phyloP scores from a whole-genome alignment of 2,797 vertebrate genomes.

The Bradypus variegatus region DNA sequence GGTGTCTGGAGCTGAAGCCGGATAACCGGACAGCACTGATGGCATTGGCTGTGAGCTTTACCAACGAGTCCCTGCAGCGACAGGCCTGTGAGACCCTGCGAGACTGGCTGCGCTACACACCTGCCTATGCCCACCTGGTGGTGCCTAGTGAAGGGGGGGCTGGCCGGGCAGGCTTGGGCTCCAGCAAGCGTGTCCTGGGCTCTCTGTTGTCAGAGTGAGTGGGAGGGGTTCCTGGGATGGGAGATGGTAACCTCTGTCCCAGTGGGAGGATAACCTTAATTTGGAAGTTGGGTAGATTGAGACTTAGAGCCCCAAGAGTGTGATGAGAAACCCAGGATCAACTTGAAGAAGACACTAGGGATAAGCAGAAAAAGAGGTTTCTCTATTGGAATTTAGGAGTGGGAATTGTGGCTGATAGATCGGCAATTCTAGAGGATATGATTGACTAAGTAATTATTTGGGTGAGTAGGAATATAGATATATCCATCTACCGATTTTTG shows the following conservation, averaged over 20 bases:
- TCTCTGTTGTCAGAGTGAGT: constrained; percentile 95
- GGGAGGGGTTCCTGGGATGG: background rate
- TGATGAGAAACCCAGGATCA: background rate
- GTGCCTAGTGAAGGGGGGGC: constrained; percentile 64
- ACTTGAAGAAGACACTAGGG: background rate
- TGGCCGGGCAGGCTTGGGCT: constrained; percentile 66
- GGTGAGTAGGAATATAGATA: background rate
- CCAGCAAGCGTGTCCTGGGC: constrained; percentile 81
- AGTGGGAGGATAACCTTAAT: background rate
- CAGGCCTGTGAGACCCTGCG: constrained; percentile 95
- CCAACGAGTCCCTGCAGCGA: constrained; percentile 96
- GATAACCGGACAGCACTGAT: constrained; percentile 94
- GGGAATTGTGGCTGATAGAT: background rate
- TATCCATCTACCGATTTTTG: background rate
- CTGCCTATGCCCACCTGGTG: constrained; percentile 85
- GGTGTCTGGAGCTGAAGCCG: constrained; percentile 93
- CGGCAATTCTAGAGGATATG: background rate
- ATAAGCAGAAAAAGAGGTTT: background rate
- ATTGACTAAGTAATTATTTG: background rate
- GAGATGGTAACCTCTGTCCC: background rate
- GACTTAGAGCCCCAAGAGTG: background rate
- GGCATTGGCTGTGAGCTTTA: constrained; percentile 97
- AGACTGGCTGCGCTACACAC: constrained; percentile 92
- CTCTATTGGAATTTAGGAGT: background rate
- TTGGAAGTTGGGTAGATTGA: background rate